Evolutionary conservation across 2,888 invertebrate genomes (phyloP), one percentile per base, ranked within the genome.

Genomic region (Eupsilia transversa): DNA sequence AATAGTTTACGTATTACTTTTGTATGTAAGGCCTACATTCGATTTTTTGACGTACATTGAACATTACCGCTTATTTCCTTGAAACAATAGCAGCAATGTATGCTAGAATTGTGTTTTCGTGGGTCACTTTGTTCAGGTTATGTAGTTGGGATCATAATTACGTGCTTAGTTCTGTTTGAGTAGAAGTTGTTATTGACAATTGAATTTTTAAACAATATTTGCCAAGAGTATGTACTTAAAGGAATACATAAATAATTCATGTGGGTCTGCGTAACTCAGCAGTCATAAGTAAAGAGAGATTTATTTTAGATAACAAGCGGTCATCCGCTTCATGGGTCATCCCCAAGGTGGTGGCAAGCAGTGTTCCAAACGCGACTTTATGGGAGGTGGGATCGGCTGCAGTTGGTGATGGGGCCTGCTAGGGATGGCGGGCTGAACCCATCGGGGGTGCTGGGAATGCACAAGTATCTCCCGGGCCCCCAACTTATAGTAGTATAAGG

Each of bases 1-100:
- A 88, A 87, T 75, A 85, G 85, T 81, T 86, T 86, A 72, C 77
- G 77, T 83, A 80, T 74, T 71, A 79, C 77, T 75, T 79, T 54
- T 70, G 46, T 67, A 72, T 41, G 54, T 46, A 65, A 52, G 38
- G 38, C 17, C 23, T 56, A 57, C 14, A 38, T 33, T 41, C 4
- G 0, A 2, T 33, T 27, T 35, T 57, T 81, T 52, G 3, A 9
- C n/a, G 3, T 71, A 65, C 71, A 75, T 65, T 65, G 54, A 41
- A 5, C 9, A 33, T 63, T 41, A 14, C 23, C 12, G 7, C 1
- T 0, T 38, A 12, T n/a, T 33, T n/a, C 0, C 30, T 12, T 2
- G 12, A 30, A 12, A 66, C 14, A 35, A 20, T 54, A 57, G 0
- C n/a, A 49, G 54, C 46, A 69, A 64, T 65, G 82, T n/a, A 54